Percentiles rank a stretch among this genome's conserved stretches.
Evolutionary conservation across 2,113 vertebrate species (phyloP).

Genomic region (Sinosuthora webbiana): DNA sequence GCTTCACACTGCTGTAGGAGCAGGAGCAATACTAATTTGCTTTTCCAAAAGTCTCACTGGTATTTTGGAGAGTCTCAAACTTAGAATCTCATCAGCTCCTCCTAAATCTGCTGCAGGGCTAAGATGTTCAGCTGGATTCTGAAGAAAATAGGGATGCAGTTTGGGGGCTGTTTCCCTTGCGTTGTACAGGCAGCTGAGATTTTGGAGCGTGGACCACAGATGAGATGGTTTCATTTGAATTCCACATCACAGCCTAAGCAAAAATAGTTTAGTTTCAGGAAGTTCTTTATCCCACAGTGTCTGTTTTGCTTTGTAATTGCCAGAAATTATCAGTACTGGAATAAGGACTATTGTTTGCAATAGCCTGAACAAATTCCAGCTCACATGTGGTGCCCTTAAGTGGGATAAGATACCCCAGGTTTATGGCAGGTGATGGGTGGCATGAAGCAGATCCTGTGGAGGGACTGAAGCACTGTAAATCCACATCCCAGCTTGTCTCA

Average conservation of each 20-base stretch:
- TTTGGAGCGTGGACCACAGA: neutral
- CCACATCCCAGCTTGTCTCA: neutral
- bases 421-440: neutral
- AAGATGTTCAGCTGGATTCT: neutral
- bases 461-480: neutral
- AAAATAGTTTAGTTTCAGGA: neutral
- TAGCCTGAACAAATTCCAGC: neutral
- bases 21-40: neutral
- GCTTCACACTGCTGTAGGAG: neutral
- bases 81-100: neutral
- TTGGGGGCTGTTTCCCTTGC: neutral
- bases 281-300: neutral
- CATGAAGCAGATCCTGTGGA: neutral
- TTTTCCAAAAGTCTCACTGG: neutral
- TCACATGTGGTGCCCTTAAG: rapidly evolving
- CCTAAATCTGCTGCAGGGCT: neutral
- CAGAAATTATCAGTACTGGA: neutral
- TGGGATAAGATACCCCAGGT: neutral
- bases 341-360: neutral
- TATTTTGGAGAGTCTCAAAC: neutral
- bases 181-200: neutral
- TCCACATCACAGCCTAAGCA: neutral
- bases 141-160: neutral
- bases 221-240: neutral
- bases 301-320: neutral